phyloP scores from a whole-genome alignment of 2,113 vertebrate genomes.

The Odobenus rosmarus region DNA sequence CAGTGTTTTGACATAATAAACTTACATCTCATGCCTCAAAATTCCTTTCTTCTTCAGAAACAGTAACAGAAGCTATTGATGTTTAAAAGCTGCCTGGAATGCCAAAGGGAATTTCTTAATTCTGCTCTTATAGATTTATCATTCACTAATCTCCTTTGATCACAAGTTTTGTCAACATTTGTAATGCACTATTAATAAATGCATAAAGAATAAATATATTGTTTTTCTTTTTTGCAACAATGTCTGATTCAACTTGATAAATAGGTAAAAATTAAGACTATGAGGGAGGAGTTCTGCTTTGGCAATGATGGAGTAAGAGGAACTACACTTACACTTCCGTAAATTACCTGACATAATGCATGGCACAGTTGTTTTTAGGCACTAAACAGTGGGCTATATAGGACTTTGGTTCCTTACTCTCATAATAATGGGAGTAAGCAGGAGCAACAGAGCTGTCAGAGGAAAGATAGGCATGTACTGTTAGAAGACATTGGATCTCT shows the following conservation, averaged over 20 bases:
- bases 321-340: background rate
- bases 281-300: background rate
- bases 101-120: slow-evolving; percentile 45
- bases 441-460: background rate
- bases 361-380: background rate
- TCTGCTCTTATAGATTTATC: slow-evolving; percentile 21
- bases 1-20: slow-evolving; percentile 67
- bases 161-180: slow-evolving; percentile 45
- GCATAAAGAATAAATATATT: background rate
- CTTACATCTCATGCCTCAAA: slow-evolving; percentile 58
- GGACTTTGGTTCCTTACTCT: background rate
- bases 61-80: slow-evolving; percentile 68
- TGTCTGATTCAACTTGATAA: slow-evolving; percentile 1
- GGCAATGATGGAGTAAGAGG: background rate
- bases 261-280: background rate
- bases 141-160: slow-evolving; percentile 50
- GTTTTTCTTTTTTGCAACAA: slow-evolving; percentile 9
- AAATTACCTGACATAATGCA: background rate
- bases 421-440: background rate
- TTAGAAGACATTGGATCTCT: background rate
- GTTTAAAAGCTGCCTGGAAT: slow-evolving; percentile 49
- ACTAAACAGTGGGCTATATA: background rate
- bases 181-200: slow-evolving; percentile 24
- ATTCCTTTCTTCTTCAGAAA: slow-evolving; percentile 62
- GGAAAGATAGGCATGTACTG: too few relatives aligned